A percentile compares a stretch with the other conserved stretches of the same genome.
These are phyloP conservation scores for Rhizomys pruinosus DNA, from an alignment of 2,113 vertebrate species.

Conservation along the genomic window DNA sequence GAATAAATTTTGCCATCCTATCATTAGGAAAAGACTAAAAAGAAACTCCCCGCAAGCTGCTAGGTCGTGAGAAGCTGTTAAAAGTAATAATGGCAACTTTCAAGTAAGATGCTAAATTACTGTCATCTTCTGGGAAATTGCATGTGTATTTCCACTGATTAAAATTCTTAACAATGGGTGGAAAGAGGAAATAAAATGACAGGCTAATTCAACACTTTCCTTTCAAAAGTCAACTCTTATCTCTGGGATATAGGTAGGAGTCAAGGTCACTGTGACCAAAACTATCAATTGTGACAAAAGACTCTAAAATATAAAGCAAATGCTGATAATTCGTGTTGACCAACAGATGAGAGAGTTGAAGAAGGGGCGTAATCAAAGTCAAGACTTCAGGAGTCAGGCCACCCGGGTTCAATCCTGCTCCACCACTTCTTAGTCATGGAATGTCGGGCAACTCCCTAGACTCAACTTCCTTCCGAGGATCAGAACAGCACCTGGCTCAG, in stretches of 20 bases:
- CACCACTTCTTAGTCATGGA: not conserved
- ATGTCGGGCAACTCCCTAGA: not conserved
- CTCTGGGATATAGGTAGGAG: not conserved
- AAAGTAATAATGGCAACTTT: constrained; percentile 46
- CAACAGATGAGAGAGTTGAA: not conserved
- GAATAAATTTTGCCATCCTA: not conserved
- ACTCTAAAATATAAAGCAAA: not conserved
- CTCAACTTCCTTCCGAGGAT: not conserved
- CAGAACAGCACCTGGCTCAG: not conserved
- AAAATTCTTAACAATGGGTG: not conserved
- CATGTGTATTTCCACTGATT: not conserved
- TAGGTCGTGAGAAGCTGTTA: constrained; percentile 37
- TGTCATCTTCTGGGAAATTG: not conserved
- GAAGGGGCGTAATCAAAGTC: not conserved
- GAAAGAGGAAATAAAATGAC: not conserved
- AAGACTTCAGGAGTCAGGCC: not conserved
- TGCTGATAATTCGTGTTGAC: not conserved
- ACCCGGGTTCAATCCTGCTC: not conserved
- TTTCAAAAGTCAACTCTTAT: not conserved
- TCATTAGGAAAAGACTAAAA: constrained; percentile 3
- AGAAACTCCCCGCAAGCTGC: not conserved
- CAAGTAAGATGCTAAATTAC: constrained; percentile 19
- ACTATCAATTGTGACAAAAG: not conserved
- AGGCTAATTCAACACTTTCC: not conserved
- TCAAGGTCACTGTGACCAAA: not conserved